Conservation (phyloP, 2,888 invertebrate genomes). For the Aleiodes alternator region DNA sequence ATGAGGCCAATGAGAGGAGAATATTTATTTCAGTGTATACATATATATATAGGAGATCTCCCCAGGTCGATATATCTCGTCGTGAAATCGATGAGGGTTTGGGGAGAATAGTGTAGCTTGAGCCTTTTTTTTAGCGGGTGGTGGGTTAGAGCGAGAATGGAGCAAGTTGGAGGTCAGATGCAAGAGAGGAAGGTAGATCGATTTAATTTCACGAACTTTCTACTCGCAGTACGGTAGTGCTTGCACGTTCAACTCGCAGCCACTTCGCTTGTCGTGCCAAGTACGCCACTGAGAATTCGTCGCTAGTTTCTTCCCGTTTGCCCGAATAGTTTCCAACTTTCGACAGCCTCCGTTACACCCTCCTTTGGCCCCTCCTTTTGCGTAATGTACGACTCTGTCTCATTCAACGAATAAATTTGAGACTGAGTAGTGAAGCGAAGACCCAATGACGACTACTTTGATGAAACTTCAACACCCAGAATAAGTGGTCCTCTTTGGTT, state of each 20-base stretch:
- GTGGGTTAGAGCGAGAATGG: slow-evolving; percentile 46
- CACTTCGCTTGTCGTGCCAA: slow-evolving; percentile 48
- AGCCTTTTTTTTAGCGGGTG: not conserved
- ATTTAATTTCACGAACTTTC: slow-evolving; percentile 53
- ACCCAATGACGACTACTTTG: slow-evolving; percentile 40
- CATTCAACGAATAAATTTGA: slow-evolving; percentile 43
- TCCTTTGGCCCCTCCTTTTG: slow-evolving; percentile 31
- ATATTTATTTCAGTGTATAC: no score
- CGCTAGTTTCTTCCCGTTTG: slow-evolving; percentile 44
- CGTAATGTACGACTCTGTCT: slow-evolving; percentile 19
- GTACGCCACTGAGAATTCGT: slow-evolving; percentile 49
- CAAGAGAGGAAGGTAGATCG: slow-evolving; percentile 51
- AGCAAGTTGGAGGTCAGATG: slow-evolving; percentile 42
- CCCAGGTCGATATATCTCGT: slow-evolving; percentile 8
- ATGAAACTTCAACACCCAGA: not conserved
- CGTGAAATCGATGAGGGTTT: not conserved
- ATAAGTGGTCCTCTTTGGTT: slow-evolving; percentile 17
- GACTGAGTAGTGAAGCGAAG: slow-evolving; percentile 18
- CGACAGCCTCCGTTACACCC: slow-evolving; percentile 37
- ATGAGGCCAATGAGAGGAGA: not conserved
- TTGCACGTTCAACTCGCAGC: slow-evolving; percentile 49
- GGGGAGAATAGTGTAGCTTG: not conserved
- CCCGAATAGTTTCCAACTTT: slow-evolving; percentile 50
- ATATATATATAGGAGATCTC: no score
- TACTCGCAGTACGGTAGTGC: slow-evolving; percentile 47